These are phyloP conservation scores for Geodia barretti DNA, from an alignment of 37 sponge, comb jelly and placozoan genomes.

Conservation along the genomic window DNA sequence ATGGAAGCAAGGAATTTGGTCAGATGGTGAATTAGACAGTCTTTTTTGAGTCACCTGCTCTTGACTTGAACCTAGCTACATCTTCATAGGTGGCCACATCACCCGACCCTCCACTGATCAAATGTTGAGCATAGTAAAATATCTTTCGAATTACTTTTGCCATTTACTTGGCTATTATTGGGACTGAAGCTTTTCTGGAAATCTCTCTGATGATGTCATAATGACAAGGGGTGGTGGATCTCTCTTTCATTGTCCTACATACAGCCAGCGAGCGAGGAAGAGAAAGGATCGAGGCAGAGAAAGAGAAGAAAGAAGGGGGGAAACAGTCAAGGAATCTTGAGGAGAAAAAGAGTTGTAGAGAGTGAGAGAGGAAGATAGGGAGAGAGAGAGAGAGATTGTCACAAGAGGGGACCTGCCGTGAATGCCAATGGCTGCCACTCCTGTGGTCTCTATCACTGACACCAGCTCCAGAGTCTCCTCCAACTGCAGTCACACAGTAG, in stretches of 20 bases:
- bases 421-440: conserved; percentile 92
- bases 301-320: neutral
- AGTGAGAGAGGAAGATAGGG: too few species aligned
- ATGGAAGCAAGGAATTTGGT: too few species aligned
- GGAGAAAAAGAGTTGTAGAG: too few species aligned
- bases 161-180: conserved; percentile 93
- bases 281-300: neutral
- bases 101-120: conserved; percentile 76
- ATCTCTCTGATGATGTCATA: conserved; percentile 78
- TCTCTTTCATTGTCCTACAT: conserved; percentile 39
- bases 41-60: too few species aligned
- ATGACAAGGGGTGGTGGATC: conserved; percentile 76
- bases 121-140: neutral
- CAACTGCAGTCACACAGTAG: conserved; percentile 21
- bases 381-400: too few species aligned
- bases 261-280: too few species aligned
- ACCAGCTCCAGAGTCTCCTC: conserved; percentile 88
- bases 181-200: conserved; percentile 59
- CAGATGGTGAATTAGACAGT: too few species aligned
- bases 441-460: conserved; percentile 87
- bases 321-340: too few species aligned
- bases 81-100: conserved; percentile 66
- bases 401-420: conserved; percentile 97
- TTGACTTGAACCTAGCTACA: conserved; percentile 42
- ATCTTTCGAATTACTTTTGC: neutral